phyloP scores from a whole-genome alignment of 2,888 invertebrate genomes.

The Chloroclystis v-ata region DNA sequence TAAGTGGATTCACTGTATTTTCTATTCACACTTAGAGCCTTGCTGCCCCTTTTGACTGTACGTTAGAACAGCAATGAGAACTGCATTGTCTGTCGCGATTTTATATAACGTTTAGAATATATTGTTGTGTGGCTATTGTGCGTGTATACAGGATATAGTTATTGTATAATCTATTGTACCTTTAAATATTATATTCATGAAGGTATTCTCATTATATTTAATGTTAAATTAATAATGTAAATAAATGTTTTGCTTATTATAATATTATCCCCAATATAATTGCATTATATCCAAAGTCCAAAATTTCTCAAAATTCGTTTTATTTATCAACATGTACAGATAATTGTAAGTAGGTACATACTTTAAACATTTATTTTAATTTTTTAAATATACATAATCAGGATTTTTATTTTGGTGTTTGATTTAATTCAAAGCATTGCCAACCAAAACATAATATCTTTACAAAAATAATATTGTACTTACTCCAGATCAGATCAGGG shows the following conservation, averaged over 20 bases:
- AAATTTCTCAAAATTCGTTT: constrained; percentile 59
- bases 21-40: too few species aligned
- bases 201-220: constrained; percentile 44
- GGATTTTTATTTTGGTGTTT: constrained; percentile 57
- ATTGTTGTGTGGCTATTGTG: constrained; percentile 44
- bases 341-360: constrained; percentile 69
- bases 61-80: neutral
- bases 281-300: constrained; percentile 57
- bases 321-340: constrained; percentile 73
- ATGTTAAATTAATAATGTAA: constrained; percentile 52
- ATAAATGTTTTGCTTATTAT: constrained; percentile 55
- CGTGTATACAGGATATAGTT: constrained; percentile 41
- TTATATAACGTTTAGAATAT: constrained; percentile 11
- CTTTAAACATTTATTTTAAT: constrained; percentile 66
- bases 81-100: neutral
- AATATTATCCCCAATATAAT: constrained; percentile 47
- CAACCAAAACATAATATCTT: too few species aligned
- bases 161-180: constrained; percentile 48
- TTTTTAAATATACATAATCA: constrained; percentile 76
- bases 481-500: neutral
- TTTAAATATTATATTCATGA: constrained; percentile 39
- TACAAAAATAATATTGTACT: neutral
- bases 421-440: neutral
- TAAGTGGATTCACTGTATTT: too few species aligned
- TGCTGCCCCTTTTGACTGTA: neutral